phyloP scores from a whole-genome alignment of 2,888 invertebrate genomes.

The Unio delphinus region DNA sequence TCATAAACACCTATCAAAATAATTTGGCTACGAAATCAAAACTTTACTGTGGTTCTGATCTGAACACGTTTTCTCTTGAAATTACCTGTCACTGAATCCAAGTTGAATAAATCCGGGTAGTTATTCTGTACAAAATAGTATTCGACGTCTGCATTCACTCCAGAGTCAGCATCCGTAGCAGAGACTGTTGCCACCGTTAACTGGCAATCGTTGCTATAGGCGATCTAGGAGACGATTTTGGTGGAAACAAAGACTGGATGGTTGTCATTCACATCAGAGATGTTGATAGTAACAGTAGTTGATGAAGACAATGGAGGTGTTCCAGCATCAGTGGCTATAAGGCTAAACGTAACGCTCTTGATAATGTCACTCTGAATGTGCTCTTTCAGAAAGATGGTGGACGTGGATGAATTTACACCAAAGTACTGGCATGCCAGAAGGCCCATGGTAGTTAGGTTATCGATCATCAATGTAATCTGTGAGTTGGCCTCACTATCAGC shows the following conservation, averaged over 20 bases:
- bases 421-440: conserved; percentile 37
- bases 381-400: conserved; percentile 36
- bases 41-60: too few species aligned
- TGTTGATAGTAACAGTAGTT: conserved; percentile 74
- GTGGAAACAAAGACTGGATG: conserved; percentile 45
- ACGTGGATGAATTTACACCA: conserved; percentile 32
- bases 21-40: too few species aligned
- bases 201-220: conserved; percentile 50
- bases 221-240: conserved; percentile 54
- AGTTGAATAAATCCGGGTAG: conserved; percentile 40
- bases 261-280: conserved; percentile 58
- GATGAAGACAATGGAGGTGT: conserved; percentile 89
- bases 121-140: conserved; percentile 39
- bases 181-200: conserved; percentile 43
- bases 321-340: conserved; percentile 93
- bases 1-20: too few species aligned
- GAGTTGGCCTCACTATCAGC: conserved; percentile 49
- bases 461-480: conserved; percentile 46
- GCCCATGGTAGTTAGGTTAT: conserved; percentile 35
- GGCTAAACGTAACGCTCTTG: conserved; percentile 34
- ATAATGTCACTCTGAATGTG: conserved; percentile 52
- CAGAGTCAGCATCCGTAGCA: conserved; percentile 58
- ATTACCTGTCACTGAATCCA: conserved; percentile 40
- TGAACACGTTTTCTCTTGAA: too few species aligned
- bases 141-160: conserved; percentile 43